phyloP scores from a whole-genome alignment of 2,888 invertebrate genomes.

The Trachelus stipa region DNA sequence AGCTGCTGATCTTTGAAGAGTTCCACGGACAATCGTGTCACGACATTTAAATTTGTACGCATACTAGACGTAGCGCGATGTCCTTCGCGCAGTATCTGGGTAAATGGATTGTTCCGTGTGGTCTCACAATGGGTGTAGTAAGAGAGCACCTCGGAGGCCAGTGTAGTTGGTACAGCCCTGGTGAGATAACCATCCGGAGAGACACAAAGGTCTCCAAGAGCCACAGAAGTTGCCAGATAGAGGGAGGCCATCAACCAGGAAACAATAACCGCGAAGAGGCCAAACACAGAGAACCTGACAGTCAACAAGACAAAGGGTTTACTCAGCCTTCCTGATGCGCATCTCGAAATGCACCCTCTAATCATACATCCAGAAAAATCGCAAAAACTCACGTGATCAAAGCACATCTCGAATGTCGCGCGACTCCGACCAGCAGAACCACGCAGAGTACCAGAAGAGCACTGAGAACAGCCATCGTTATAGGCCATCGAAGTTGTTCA shows the following conservation, averaged over 20 bases:
- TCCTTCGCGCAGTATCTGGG: conserved; percentile 83
- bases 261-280: conserved; percentile 85
- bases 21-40: conserved; percentile 69
- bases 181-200: conserved; percentile 85
- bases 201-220: conserved; percentile 86
- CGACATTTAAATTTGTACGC: conserved; percentile 67
- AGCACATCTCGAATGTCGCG: conserved; percentile 88
- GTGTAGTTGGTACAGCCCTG: conserved; percentile 53
- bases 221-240: conserved; percentile 87
- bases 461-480: conserved; percentile 89
- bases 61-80: conserved; percentile 75
- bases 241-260: conserved; percentile 91
- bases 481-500: conserved; percentile 86
- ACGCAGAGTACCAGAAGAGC: conserved; percentile 88
- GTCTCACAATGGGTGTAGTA: conserved; percentile 89
- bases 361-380: background rate
- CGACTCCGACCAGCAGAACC: conserved; percentile 89
- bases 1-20: conserved; percentile 70
- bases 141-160: conserved; percentile 71
- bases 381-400: conserved; percentile 76
- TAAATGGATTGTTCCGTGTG: conserved; percentile 82
- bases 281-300: conserved; percentile 83
- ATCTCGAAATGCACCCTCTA: conserved; percentile 2
- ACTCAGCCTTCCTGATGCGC: background rate
- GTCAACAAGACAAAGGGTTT: conserved; percentile 7